Base-by-base conservation (phyloP, 2,797 vertebrate genomes). In the Pagetopsis macropterus region DNA sequence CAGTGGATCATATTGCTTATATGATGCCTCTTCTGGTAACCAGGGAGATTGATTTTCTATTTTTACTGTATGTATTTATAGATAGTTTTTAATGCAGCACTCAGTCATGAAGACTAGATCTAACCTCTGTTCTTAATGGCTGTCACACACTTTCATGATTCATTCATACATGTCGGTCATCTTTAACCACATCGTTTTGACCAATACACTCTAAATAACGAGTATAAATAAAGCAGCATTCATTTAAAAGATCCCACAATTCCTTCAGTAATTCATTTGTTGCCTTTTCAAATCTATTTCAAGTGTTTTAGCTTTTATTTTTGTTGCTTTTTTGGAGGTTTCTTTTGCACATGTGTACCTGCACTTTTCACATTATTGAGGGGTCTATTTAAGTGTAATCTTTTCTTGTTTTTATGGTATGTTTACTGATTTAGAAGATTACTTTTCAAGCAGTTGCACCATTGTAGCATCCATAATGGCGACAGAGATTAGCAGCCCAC, bases 21-120 rank as follows among this genome's bases (percentile, higher is more conserved):
- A 85, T 61, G 82, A 76, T 67, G 74, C 73, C 68, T 49, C 40
- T 43, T 72, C 48, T 65, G 16, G 80, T 87, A 75, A 79, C 82
- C 69, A 82, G 31, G 66, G 64, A 76, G 74, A 19, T 59, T 5
- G 62, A 69, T 50, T 43, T 75, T 76, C 70, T 84, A 58, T 76
- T 84, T 79, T 75, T 72, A 69, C 17, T 45, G 59, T 11, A 54
- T 64, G 31, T 41, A 19, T 78, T 70, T 31, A 44, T 59, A 64
- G 15, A 76, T 54, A 5, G 12, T 44, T 23, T 13, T 6, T 33
- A 7, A 44, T 7, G 23, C 50, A 57, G 37, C 33, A 55, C 50
- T 45, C 15, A 3, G 17, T 56, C 14, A 51, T 51, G 56, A 19
- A 67, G 49, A 79, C 14, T 65, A 31, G 2, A 27, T 4, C 17